phyloP scores from a whole-genome alignment of 2,113 vertebrate genomes.

The Tetraodon nigroviridis region DNA sequence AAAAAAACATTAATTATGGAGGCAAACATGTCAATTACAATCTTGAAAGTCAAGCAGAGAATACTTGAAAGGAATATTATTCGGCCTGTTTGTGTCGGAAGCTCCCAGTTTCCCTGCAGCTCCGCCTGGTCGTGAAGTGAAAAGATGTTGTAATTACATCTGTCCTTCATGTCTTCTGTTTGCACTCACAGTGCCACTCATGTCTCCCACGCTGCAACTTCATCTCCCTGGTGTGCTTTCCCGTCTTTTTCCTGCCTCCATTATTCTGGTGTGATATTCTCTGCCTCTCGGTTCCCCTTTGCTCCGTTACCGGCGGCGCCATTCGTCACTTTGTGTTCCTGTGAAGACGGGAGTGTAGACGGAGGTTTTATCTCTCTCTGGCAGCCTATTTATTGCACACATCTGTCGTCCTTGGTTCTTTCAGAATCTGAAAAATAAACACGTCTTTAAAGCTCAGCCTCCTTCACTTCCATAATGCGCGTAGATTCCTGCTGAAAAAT shows the following conservation, averaged over 20 bases:
- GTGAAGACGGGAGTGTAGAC: not conserved
- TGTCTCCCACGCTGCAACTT: not conserved
- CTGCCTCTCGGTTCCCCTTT: not conserved
- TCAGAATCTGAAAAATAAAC: too few relatives aligned
- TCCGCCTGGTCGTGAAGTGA: not conserved
- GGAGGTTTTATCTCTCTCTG: not conserved
- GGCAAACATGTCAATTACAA: not conserved
- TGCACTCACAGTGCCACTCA: not conserved
- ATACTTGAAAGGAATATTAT: too few relatives aligned
- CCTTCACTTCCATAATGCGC: too few relatives aligned
- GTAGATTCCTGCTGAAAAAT: too few relatives aligned
- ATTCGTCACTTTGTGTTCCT: not conserved
- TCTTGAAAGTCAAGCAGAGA: too few relatives aligned
- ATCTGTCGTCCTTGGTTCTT: not conserved
- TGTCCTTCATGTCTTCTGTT: not conserved
- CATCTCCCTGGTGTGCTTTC: not conserved
- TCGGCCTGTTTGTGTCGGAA: too few relatives aligned
- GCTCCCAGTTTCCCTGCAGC: not conserved
- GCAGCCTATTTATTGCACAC: not conserved
- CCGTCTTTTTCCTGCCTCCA: not conserved
- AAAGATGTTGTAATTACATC: constrained; percentile 3
- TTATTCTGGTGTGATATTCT: not conserved
- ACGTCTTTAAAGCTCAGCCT: too few relatives aligned
- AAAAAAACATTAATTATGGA: too few relatives aligned
- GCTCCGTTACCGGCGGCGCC: not conserved